phyloP scores from a whole-genome alignment of 2,888 invertebrate species.

The Blastobasis adustella region DNA sequence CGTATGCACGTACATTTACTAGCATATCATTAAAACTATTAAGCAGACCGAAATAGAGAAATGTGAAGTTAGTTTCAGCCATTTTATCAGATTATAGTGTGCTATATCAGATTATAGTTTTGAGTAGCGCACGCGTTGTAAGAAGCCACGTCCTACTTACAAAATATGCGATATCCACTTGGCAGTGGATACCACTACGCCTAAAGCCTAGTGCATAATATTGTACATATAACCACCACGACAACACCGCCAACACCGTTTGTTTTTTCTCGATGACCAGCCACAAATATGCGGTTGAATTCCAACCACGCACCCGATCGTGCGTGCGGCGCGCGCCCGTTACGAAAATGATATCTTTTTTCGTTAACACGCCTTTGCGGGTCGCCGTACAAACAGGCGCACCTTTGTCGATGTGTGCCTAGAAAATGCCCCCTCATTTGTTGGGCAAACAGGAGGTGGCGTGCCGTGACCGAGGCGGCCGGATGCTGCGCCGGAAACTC shows the following conservation, averaged over 20 bases:
- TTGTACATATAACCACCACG: too few relatives aligned
- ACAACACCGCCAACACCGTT: conserved; percentile 20
- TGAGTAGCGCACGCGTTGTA: too few relatives aligned
- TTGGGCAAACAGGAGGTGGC: conserved; percentile 31
- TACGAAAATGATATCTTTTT: conserved; percentile 34
- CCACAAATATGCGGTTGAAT: conserved; percentile 27
- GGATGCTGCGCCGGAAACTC: conserved; percentile 66
- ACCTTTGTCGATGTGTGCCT: conserved; percentile 17
- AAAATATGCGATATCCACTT: too few relatives aligned
- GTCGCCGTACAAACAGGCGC: conserved; percentile 28
- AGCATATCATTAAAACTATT: too few relatives aligned
- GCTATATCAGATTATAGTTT: too few relatives aligned
- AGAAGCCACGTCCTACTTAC: too few relatives aligned
- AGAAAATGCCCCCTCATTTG: conserved; percentile 40
- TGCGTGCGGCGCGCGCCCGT: conserved; percentile 29
- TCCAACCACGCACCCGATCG: conserved; percentile 26
- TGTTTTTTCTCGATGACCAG: conserved; percentile 27
- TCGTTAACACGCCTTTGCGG: conserved; percentile 39
- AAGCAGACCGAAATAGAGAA: too few relatives aligned
- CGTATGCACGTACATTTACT: too few relatives aligned
- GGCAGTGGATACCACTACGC: too few relatives aligned
- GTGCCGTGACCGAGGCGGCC: conserved; percentile 41
- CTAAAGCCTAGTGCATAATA: too few relatives aligned
- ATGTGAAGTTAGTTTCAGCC: too few relatives aligned
- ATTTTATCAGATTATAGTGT: too few relatives aligned